phyloP scores from a whole-genome alignment of 2,797 vertebrate species.

The Cossypha polioptera region DNA sequence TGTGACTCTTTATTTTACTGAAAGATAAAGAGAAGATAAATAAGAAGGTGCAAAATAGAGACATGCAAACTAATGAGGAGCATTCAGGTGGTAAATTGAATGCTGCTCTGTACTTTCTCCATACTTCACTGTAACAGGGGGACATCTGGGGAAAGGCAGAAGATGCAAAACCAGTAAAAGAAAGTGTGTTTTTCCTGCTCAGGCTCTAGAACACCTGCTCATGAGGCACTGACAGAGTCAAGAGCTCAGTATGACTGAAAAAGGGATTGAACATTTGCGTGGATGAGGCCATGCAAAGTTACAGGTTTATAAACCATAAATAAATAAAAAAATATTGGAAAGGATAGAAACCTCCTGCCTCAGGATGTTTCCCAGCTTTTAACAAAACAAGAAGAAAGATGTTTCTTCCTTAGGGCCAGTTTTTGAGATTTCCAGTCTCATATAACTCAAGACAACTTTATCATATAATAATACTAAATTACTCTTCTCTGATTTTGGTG shows the following conservation, averaged over 20 bases:
- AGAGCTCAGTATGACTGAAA: neutral
- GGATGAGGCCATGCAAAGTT: neutral
- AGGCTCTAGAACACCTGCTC: neutral
- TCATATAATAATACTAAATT: neutral
- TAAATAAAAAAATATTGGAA: neutral
- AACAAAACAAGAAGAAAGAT: neutral
- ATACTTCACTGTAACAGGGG: neutral
- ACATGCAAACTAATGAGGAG: neutral
- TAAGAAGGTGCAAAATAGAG: constrained; percentile 5
- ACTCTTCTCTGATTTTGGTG: neutral
- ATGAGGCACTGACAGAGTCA: neutral
- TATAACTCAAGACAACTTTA: neutral
- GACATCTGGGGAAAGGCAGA: neutral
- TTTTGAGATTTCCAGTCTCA: neutral
- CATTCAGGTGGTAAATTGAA: constrained; percentile 3
- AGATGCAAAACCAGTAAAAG: neutral
- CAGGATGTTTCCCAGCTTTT: neutral
- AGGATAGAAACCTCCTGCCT: neutral
- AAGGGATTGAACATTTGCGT: neutral
- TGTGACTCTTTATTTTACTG: neutral
- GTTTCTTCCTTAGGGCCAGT: neutral
- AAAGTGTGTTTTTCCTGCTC: neutral
- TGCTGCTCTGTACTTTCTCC: neutral
- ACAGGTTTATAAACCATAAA: neutral
- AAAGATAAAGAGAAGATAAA: neutral